These are phyloP conservation scores for Drosophila anceps DNA, from an alignment of 2,888 invertebrate genomes.

Conservation along the genomic window DNA sequence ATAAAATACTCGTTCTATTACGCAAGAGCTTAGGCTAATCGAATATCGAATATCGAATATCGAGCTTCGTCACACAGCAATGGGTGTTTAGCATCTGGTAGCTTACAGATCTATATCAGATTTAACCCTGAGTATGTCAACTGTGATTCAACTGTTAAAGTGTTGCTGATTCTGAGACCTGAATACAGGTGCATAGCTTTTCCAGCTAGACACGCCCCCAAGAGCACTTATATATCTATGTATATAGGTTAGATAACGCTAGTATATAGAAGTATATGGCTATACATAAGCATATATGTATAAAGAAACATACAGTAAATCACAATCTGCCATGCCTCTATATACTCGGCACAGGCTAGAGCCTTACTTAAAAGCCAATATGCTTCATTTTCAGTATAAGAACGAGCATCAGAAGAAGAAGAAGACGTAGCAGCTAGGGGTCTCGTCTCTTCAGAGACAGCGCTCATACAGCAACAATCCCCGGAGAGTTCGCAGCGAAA, in stretches of 20 bases:
- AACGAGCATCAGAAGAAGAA: neutral
- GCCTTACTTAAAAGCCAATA: neutral
- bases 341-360: too few species aligned
- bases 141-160: too few species aligned
- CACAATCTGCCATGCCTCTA: too few species aligned
- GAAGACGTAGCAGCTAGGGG: neutral
- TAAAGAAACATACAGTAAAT: too few species aligned
- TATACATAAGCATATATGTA: too few species aligned
- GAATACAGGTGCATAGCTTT: too few species aligned
- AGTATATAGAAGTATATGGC: too few species aligned
- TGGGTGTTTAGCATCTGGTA: neutral
- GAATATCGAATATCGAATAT: neutral
- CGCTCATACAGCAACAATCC: constrained; percentile 16
- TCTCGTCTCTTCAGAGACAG: neutral
- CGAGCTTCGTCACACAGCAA: too few species aligned
- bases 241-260: too few species aligned
- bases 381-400: neutral
- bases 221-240: neutral
- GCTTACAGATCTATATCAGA: neutral
- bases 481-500: constrained; percentile 17
- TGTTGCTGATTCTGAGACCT: too few species aligned
- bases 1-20: neutral
- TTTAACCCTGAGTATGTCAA: too few species aligned
- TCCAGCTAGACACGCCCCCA: neutral
- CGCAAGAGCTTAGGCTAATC: neutral